phyloP scores from a whole-genome alignment of 2,888 invertebrate species.

The Cosmia trapezina region DNA sequence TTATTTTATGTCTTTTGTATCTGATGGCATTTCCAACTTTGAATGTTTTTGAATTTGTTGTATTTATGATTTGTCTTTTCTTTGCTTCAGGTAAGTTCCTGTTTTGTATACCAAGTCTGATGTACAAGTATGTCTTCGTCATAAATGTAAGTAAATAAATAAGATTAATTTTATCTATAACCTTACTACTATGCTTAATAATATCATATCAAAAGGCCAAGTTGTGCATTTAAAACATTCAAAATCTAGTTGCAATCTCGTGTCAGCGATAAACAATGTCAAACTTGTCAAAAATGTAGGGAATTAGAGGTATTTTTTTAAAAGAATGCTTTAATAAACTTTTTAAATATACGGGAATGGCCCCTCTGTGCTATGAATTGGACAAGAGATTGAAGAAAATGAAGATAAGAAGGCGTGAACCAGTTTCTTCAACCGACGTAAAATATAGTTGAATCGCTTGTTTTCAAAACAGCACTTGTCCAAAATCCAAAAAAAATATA shows the following conservation, averaged over 20 bases:
- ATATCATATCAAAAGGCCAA: neutral
- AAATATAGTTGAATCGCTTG: too few relatives aligned
- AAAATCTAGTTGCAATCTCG: neutral
- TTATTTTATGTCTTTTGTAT: neutral
- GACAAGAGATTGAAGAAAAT: too few relatives aligned
- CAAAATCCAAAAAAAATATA: too few relatives aligned
- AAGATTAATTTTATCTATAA: neutral
- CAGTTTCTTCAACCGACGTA: too few relatives aligned
- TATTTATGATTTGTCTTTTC: conserved; percentile 8
- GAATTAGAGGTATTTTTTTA: too few relatives aligned
- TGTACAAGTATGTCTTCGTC: neutral
- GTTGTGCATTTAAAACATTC: neutral
- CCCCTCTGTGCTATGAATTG: too few relatives aligned
- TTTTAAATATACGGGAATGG: neutral
- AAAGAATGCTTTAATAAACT: too few relatives aligned
- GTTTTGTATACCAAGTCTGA: neutral
- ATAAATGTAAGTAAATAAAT: neutral
- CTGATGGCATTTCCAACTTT: neutral
- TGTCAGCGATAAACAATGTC: neutral
- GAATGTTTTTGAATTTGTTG: neutral
- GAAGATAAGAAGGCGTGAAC: too few relatives aligned
- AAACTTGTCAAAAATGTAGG: too few relatives aligned
- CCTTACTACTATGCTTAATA: neutral
- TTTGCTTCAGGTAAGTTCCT: conserved; percentile 57
- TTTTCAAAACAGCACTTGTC: too few relatives aligned